Percentiles rank a stretch among this genome's conserved stretches.
Evolutionary conservation across 2,113 vertebrate genomes (phyloP).

Genomic region (Trinectes maculatus): DNA sequence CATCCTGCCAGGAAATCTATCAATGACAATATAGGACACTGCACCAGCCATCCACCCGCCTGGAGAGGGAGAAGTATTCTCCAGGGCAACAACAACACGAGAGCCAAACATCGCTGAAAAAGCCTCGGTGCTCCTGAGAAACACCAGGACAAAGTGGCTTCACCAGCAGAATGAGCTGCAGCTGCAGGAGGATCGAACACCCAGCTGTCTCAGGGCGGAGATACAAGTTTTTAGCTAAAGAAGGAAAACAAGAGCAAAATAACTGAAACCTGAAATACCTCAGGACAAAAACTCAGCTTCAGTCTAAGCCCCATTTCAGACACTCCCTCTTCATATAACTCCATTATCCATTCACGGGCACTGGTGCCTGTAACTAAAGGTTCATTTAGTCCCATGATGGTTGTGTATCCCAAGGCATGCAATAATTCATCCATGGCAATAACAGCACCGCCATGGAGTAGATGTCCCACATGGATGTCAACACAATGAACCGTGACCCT

Average conservation of each 20-base stretch:
- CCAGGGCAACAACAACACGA: constrained; percentile 48
- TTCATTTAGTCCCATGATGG: constrained; percentile 67
- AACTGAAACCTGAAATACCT: constrained; percentile 51
- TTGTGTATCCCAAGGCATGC: constrained; percentile 52
- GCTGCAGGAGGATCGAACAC: background rate
- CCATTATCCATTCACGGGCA: constrained; percentile 70
- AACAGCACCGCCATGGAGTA: constrained; percentile 63
- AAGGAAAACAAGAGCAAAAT: constrained; percentile 27
- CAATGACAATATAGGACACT: constrained; percentile 68
- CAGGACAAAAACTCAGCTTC: constrained; percentile 60
- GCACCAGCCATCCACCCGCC: constrained; percentile 36
- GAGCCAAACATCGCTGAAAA: constrained; percentile 42
- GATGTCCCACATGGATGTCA: constrained; percentile 49
- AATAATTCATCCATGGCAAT: constrained; percentile 60
- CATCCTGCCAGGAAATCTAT: constrained; percentile 69
- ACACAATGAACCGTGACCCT: constrained; percentile 45
- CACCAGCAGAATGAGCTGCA: constrained; percentile 6
- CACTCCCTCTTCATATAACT: constrained; percentile 51
- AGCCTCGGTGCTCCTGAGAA: constrained; percentile 9
- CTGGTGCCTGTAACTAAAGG: constrained; percentile 63
- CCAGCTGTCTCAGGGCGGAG: background rate
- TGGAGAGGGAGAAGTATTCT: constrained; percentile 53
- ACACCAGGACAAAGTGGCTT: constrained; percentile 10
- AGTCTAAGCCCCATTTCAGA: constrained; percentile 57
- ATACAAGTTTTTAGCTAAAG: constrained; percentile 1